Evolutionary conservation across 2,888 invertebrate species (phyloP), one percentile per base, ranked within the genome.

Genomic region (Pollenia labialis): DNA sequence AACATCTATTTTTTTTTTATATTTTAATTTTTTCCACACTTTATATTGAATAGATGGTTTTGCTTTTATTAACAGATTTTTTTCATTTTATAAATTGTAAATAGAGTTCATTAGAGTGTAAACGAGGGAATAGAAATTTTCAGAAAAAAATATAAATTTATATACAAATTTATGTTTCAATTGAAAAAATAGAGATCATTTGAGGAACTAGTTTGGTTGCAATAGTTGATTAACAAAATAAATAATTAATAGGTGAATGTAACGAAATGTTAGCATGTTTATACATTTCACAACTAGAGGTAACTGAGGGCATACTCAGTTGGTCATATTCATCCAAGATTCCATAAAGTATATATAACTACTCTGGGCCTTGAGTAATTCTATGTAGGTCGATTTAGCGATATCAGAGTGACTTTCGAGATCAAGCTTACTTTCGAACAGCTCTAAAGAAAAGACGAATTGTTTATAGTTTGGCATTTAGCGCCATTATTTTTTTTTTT

Each of bases 31-130:
- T 42, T 56, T 42, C 11, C 12, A 8, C 50, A 12, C 2, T 79
- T 16, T 0, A 48, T 66, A 10, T 58, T 50, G 14, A 14, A 48
- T 14, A 8, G 23, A 14, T 23, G 46, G 18, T 44, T 69, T 69
- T 18, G 1, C 10, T 54, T 72, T 72, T 40, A 11, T 44, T 2
- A 11, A 4, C 10, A 3, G 40, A 14, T 6, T 23, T 46, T 16
- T 76, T 52, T 0, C 6, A 46, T 16, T 58, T 69, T 42, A 2
- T 64, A 64, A 72, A 81, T 71, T 72, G 32, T 52, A 50, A 58
- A 62, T 69, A 81, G 32, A 81, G 32, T 71, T 80, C 32, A 64
- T 72, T 81, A 50, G 71, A 62, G 42, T 18, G 23, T 46, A 42
- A 52, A 52, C 62, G 12, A 50, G 60, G 9, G 12, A 14, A 42